Evolutionary conservation across 2,888 invertebrate species (phyloP).

Genomic region (Aphidoletes aphidimyza): DNA sequence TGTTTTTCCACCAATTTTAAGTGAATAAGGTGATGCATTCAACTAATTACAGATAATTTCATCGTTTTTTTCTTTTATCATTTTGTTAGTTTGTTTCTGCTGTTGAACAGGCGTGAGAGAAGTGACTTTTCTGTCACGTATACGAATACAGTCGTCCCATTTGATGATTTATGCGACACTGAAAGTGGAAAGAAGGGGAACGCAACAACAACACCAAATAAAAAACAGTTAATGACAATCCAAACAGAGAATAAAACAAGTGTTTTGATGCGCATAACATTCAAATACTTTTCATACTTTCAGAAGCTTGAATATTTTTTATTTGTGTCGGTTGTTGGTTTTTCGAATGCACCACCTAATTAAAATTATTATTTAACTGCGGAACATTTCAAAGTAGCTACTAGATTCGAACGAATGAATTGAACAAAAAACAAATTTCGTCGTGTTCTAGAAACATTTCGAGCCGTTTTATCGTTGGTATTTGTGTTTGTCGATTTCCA

Average conservation of each 20-base stretch:
- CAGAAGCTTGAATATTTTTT: neutral
- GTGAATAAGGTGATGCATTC: neutral
- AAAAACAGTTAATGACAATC: slow-evolving; percentile 18
- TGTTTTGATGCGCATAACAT: slow-evolving; percentile 9
- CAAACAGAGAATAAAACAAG: slow-evolving; percentile 22
- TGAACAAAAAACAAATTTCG: no score
- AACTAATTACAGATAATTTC: slow-evolving; percentile 21
- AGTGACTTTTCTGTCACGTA: neutral
- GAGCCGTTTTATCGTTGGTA: neutral
- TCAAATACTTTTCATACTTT: slow-evolving; percentile 29
- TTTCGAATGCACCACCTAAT: neutral
- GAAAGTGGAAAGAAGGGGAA: neutral
- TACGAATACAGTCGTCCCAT: neutral
- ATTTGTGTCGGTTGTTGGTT: slow-evolving; percentile 45
- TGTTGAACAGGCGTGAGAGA: slow-evolving; percentile 1
- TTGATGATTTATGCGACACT: slow-evolving; percentile 23
- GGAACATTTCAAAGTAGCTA: slow-evolving; percentile 31
- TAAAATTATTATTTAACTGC: slow-evolving; percentile 45
- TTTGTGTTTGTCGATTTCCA: neutral
- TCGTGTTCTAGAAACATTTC: slow-evolving; percentile 43
- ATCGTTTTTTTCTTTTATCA: neutral
- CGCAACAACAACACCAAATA: neutral
- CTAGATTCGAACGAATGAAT: slow-evolving; percentile 39
- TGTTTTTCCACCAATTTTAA: neutral
- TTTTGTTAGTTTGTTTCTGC: no score